Percentiles rank a stretch among this genome's conserved stretches.
Evolutionary conservation across 2,113 vertebrate species (phyloP).

Genomic region (Pygathrix nemaeus): DNA sequence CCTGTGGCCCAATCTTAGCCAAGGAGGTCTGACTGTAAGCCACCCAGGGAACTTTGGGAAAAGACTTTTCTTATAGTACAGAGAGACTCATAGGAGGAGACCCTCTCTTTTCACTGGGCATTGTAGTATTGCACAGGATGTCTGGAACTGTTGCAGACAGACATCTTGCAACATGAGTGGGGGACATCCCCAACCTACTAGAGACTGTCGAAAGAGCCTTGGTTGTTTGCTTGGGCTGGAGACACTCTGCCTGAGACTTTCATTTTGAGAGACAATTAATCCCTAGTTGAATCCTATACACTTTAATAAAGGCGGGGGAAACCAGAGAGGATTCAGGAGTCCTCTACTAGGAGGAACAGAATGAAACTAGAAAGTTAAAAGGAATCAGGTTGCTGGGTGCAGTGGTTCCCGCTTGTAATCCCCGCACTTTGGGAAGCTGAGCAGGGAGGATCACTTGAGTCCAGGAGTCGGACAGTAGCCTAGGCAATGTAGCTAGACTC

Average conservation of each 20-base stretch:
- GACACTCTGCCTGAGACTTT: not conserved
- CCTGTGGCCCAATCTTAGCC: not conserved
- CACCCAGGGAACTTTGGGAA: not conserved
- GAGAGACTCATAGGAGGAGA: not conserved
- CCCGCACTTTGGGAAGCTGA: too few relatives aligned
- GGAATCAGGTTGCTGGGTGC: not conserved
- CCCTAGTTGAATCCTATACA: not conserved
- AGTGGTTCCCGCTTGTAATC: too few relatives aligned
- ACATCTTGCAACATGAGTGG: not conserved
- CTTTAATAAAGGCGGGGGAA: not conserved
- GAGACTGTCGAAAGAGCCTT: not conserved
- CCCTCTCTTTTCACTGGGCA: not conserved
- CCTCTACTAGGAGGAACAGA: not conserved
- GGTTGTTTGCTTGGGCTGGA: not conserved
- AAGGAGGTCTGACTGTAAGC: not conserved
- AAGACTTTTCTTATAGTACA: not conserved
- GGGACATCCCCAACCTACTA: not conserved
- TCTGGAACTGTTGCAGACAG: not conserved
- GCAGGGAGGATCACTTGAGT: too few relatives aligned
- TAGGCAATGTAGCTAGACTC: too few relatives aligned
- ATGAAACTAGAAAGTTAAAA: not conserved
- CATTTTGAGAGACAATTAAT: not conserved
- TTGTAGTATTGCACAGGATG: not conserved
- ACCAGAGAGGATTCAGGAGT: not conserved
- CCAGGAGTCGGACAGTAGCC: too few relatives aligned